Evolutionary conservation across 2,113 vertebrate species (phyloP).

Genomic region (Pipa parva): DNA sequence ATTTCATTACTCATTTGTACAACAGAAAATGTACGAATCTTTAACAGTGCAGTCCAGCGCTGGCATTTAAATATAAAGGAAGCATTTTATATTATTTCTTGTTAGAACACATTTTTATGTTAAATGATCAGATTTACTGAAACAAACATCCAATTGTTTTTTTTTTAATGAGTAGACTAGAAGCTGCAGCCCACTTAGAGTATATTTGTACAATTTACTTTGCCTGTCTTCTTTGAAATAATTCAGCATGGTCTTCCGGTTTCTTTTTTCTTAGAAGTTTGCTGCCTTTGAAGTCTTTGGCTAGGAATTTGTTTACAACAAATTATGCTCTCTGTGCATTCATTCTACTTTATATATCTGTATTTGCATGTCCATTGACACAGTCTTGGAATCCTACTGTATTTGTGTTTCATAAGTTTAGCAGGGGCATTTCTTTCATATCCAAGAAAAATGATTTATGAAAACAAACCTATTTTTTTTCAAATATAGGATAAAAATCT

Average conservation of each 20-base stretch:
- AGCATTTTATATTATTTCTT: conserved; percentile 6
- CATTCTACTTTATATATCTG: conserved; percentile 5
- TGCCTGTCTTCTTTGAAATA: conserved; percentile 28
- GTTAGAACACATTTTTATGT: conserved; percentile 45
- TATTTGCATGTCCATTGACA: neutral
- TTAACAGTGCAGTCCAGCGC: too few species aligned
- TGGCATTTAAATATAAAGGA: too few species aligned
- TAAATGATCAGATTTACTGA: conserved; percentile 41
- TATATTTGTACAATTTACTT: conserved; percentile 35
- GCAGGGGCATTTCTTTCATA: neutral
- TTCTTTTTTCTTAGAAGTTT: conserved; percentile 8
- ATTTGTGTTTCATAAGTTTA: too few species aligned
- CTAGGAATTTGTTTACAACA: conserved; percentile 7
- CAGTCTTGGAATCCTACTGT: neutral
- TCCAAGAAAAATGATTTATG: neutral
- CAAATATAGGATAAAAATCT: too few species aligned
- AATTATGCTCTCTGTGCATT: conserved; percentile 7
- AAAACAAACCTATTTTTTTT: too few species aligned
- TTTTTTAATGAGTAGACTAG: conserved; percentile 31
- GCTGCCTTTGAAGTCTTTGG: conserved; percentile 31
- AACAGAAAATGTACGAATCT: too few species aligned
- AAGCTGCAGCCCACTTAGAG: conserved; percentile 31
- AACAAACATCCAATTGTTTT: conserved; percentile 50
- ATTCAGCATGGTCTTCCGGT: conserved; percentile 32
- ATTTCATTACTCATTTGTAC: too few species aligned